These are phyloP conservation scores for Parapsyche elsis DNA, from an alignment of 1,140 invertebrate genomes.

Conservation along the genomic window DNA sequence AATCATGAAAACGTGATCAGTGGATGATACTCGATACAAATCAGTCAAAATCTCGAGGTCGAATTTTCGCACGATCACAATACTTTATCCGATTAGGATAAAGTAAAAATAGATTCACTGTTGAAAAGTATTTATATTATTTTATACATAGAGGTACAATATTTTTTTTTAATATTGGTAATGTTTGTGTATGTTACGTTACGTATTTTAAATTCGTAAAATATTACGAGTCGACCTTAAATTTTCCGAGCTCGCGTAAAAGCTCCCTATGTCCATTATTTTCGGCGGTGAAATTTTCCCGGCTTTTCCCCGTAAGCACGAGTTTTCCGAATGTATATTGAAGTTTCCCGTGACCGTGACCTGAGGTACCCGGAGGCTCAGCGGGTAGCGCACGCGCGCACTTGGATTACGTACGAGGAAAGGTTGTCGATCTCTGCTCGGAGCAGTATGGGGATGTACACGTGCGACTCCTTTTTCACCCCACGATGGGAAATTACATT, in stretches of 20 bases:
- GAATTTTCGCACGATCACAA: too few relatives aligned
- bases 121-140: too few relatives aligned
- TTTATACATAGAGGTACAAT: too few relatives aligned
- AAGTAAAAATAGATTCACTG: too few relatives aligned
- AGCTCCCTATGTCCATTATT: neutral
- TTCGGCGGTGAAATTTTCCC: neutral
- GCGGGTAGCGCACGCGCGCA: neutral
- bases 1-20: too few relatives aligned
- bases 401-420: neutral
- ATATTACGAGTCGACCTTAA: neutral
- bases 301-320: neutral
- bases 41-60: too few relatives aligned
- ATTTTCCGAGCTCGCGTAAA: neutral
- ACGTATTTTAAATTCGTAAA: neutral
- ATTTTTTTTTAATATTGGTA: too few relatives aligned
- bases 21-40: too few relatives aligned
- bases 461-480: neutral
- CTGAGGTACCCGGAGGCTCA: neutral
- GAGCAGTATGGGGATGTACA: neutral
- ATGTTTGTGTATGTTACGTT: too few relatives aligned
- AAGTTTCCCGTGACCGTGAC: slow-evolving; percentile 6
- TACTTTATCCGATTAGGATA: too few relatives aligned
- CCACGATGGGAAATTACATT: too few relatives aligned
- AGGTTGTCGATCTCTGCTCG: neutral
- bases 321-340: neutral